These are phyloP conservation scores for Balaeniceps rex DNA, from an alignment of 2,113 vertebrate species.

Conservation along the genomic window DNA sequence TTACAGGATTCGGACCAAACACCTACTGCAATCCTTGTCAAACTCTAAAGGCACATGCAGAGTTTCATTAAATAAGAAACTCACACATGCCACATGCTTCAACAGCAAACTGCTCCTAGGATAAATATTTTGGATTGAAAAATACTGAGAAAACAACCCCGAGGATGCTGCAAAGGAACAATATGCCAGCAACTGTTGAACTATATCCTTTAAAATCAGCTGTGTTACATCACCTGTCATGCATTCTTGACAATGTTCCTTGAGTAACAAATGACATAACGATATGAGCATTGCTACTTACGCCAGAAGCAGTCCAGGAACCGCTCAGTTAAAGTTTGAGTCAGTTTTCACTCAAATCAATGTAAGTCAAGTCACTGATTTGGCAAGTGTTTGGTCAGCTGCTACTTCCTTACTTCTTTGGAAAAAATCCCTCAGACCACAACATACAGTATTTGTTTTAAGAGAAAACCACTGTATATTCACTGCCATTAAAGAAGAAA, in stretches of 20 bases:
- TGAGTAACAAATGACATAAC: neutral
- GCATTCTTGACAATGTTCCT: neutral
- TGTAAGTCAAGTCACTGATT: conserved; percentile 5
- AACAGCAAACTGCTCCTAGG: neutral
- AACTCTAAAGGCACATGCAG: neutral
- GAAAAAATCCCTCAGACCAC: conserved; percentile 18
- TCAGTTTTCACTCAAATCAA: neutral
- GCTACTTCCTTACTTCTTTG: conserved; percentile 26
- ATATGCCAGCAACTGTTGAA: neutral
- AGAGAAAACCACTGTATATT: neutral
- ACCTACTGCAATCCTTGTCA: neutral
- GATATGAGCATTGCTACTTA: neutral
- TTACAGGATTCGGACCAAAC: neutral
- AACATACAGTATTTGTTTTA: neutral
- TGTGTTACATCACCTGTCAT: neutral
- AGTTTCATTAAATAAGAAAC: neutral
- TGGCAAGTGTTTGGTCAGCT: conserved; percentile 27
- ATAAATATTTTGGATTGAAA: neutral
- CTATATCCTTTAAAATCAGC: neutral
- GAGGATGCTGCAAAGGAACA: neutral
- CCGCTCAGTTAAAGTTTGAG: neutral
- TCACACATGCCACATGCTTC: neutral
- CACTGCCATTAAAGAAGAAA: neutral
- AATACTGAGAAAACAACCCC: neutral
- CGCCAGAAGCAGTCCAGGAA: neutral